phyloP scores from a whole-genome alignment of 2,797 vertebrate genomes.

The Sebastes variabilis region DNA sequence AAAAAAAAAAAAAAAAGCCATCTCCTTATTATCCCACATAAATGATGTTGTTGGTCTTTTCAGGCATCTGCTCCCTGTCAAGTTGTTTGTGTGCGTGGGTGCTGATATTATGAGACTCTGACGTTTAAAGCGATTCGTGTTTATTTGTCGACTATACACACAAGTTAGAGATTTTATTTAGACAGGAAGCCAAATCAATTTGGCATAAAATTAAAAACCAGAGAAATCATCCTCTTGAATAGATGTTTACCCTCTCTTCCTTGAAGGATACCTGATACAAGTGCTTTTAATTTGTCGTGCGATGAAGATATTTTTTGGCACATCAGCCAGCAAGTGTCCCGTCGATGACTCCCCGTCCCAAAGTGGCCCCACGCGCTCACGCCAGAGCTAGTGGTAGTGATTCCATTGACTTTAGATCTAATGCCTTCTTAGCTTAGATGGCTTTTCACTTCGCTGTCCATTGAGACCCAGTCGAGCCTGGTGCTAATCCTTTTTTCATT shows the following conservation, averaged over 20 bases:
- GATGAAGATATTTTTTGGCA: neutral
- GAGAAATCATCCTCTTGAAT: neutral
- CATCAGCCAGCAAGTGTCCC: conserved; percentile 15
- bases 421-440: conserved; percentile 63
- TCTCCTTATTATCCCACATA: conserved; percentile 34
- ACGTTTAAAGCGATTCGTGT: neutral
- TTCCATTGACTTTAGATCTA: conserved; percentile 65
- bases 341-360: conserved; percentile 6
- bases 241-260: neutral
- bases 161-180: neutral
- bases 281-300: neutral
- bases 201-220: neutral
- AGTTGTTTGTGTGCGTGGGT: conserved; percentile 24
- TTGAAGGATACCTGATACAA: neutral
- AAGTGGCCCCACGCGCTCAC: conserved; percentile 30
- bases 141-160: conserved; percentile 4
- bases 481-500: conserved; percentile 72
- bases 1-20: conserved; percentile 11
- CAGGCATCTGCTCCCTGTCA: conserved; percentile 13
- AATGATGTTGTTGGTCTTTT: conserved; percentile 11
- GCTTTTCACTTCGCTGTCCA: conserved; percentile 62
- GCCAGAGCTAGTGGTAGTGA: conserved; percentile 33
- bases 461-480: conserved; percentile 65
- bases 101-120: neutral
- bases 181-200: neutral